A percentile compares a stretch with the other conserved stretches of the same genome.
Conservation (phyloP, 2,797 vertebrate species). For the Loriculus beryllinus region DNA sequence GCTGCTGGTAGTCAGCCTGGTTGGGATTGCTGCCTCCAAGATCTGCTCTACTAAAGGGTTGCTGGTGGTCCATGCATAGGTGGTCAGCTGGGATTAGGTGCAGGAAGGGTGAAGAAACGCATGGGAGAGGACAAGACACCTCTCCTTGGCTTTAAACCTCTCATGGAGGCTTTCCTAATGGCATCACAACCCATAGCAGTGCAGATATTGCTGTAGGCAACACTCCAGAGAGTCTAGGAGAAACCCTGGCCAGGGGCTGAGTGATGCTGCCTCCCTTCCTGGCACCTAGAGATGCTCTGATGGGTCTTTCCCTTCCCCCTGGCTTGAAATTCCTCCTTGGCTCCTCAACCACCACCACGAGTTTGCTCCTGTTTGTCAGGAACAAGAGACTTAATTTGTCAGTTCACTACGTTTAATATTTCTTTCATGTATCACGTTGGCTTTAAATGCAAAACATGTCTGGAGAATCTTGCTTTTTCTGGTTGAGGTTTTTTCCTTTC, state of each 20-base stretch:
- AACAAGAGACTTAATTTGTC: constrained; percentile 6
- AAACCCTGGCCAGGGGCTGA: background rate
- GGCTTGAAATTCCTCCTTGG: background rate
- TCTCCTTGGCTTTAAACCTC: background rate
- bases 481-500: background rate
- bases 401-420: constrained; percentile 29
- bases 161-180: background rate
- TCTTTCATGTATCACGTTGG: background rate
- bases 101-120: background rate
- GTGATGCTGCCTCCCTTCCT: background rate
- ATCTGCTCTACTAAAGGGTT: background rate
- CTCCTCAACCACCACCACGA: background rate
- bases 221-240: background rate
- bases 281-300: background rate
- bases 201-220: background rate
- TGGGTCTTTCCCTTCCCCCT: background rate
- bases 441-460: constrained; percentile 27
- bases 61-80: background rate
- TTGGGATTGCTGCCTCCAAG: background rate
- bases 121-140: background rate
- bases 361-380: background rate
- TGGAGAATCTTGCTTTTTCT: background rate
- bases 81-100: background rate
- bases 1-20: background rate
- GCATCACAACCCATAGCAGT: rapidly evolving